A percentile compares a stretch with the other conserved stretches of the same genome.
Conservation (phyloP, 92 coral and sea anemone species). For the Metridium senile region DNA sequence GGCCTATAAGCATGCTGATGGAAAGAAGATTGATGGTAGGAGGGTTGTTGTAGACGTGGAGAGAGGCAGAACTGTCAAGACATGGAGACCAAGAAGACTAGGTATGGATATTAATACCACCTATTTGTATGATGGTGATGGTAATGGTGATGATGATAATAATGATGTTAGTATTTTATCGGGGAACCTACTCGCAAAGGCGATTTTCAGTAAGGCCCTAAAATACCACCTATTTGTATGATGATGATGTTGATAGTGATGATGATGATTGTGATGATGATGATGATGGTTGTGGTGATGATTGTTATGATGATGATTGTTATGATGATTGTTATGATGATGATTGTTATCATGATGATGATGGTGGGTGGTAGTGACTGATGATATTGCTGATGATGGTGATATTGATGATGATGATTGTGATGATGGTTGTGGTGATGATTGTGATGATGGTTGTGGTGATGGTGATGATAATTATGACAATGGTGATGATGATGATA, state of each 20-base stretch:
- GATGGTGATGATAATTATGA: neutral
- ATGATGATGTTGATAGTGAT: neutral
- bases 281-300: neutral
- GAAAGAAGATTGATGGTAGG: slow-evolving; percentile 97
- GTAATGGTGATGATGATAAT: neutral
- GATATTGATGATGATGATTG: neutral
- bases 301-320: neutral
- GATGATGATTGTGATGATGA: neutral
- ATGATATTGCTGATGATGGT: neutral
- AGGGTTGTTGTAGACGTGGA: slow-evolving; percentile 98
- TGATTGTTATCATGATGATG: neutral
- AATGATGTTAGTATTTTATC: neutral
- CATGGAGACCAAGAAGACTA: slow-evolving; percentile 95
- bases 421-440: neutral
- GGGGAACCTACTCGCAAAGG: too few species aligned
- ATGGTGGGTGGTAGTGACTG: too few species aligned
- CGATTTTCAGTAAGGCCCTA: too few species aligned
- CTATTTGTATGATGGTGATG: neutral
- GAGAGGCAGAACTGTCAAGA: slow-evolving; percentile 96
- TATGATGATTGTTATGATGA: neutral
- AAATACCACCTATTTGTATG: too few species aligned
- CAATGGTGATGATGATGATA: neutral
- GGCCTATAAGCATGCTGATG: slow-evolving; percentile 99
- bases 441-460: neutral
- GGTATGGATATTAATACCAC: slow-evolving; percentile 53